Percentiles rank a stretch among this genome's conserved stretches.
These are phyloP conservation scores for Bombus sylvicola DNA, from an alignment of 1,140 invertebrate genomes.

Conservation along the genomic window DNA sequence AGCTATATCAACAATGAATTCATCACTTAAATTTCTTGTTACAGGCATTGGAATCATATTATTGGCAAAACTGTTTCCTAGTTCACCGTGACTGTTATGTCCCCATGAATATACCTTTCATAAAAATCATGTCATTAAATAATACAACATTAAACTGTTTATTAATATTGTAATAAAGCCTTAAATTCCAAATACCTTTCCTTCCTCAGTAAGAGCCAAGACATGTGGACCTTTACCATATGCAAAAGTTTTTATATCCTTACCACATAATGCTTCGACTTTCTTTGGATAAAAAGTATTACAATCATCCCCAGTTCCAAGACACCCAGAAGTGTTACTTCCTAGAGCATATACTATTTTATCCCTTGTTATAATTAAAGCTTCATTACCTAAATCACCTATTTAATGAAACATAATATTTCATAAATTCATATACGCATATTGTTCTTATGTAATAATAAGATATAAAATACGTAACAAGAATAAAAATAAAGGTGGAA, in stretches of 20 bases:
- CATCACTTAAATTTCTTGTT: constrained; percentile 79
- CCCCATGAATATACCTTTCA: constrained; percentile 86
- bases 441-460: neutral
- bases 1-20: constrained; percentile 84
- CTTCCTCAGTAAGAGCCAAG: constrained; percentile 84
- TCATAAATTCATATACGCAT: neutral
- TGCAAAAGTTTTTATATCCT: constrained; percentile 85
- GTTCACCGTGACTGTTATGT: constrained; percentile 86
- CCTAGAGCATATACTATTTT: constrained; percentile 87
- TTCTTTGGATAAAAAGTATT: constrained; percentile 85
- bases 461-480: too few relatives aligned
- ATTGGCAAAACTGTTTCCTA: constrained; percentile 86
- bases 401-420: neutral
- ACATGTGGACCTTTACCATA: constrained; percentile 88
- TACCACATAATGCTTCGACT: constrained; percentile 85
- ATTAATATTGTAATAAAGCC: neutral
- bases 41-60: constrained; percentile 83
- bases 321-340: constrained; percentile 85
- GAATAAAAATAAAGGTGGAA: neutral
- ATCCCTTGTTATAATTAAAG: constrained; percentile 85
- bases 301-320: constrained; percentile 85
- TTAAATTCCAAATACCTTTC: constrained; percentile 78
- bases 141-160: neutral
- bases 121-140: neutral
- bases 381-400: constrained; percentile 86